phyloP scores from a whole-genome alignment of 1,140 invertebrate species.

The Achroia grisella region DNA sequence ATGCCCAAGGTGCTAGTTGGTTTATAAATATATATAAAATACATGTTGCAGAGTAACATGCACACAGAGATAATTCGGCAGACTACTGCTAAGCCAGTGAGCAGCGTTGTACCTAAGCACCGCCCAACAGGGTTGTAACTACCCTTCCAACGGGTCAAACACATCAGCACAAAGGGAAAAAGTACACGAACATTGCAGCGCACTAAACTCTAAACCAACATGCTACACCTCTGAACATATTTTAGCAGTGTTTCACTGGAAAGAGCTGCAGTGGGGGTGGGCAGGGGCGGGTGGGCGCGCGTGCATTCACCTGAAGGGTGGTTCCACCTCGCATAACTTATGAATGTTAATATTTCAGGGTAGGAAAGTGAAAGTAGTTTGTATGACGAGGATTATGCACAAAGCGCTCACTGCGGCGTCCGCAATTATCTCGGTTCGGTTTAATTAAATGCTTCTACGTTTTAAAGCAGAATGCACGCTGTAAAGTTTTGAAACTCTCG shows the following conservation, averaged over 20 bases:
- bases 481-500: too few species aligned
- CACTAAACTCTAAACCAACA: neutral
- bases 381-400: constrained; percentile 7
- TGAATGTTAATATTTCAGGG: constrained; percentile 56
- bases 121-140: too few species aligned
- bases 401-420: constrained; percentile 8
- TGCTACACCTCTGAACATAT: neutral
- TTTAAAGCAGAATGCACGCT: too few species aligned
- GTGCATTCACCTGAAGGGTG: neutral
- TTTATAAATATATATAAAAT: too few species aligned
- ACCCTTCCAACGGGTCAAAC: neutral
- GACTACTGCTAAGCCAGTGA: too few species aligned
- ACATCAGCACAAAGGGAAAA: neutral
- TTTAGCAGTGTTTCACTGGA: neutral
- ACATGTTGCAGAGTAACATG: too few species aligned
- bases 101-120: too few species aligned
- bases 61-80: too few species aligned
- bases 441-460: too few species aligned
- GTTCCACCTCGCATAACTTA: constrained; percentile 31
- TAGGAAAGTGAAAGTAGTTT: constrained; percentile 47
- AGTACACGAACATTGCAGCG: neutral
- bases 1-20: too few species aligned
- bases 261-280: constrained; percentile 3
- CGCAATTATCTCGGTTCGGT: constrained; percentile 15
- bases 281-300: constrained; percentile 30